Conservation (phyloP, 1,140 invertebrate genomes). For the Vanessa atalanta region DNA sequence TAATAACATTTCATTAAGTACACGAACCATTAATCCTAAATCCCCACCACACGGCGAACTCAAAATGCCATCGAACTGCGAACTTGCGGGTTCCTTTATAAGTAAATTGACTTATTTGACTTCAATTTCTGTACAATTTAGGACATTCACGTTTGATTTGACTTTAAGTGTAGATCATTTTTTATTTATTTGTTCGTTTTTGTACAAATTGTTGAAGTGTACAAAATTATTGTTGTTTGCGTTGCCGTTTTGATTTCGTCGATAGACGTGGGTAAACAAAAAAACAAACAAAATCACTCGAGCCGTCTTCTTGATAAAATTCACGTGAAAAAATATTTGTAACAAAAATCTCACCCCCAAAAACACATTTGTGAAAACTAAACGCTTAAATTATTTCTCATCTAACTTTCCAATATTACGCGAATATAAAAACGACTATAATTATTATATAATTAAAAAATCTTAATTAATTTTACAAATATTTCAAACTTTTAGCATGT, state of each 20-base stretch:
- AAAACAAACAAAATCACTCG: neutral
- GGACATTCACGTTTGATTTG: no score
- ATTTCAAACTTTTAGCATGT: constrained; percentile 32
- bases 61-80: neutral
- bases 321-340: neutral
- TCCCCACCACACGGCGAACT: neutral
- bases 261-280: neutral
- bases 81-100: no score
- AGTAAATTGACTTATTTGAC: no score
- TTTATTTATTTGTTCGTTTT: no score
- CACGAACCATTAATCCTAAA: neutral
- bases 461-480: constrained; percentile 19
- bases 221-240: no score
- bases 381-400: constrained; percentile 44
- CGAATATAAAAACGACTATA: constrained; percentile 23
- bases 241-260: neutral
- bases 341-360: neutral
- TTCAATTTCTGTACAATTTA: no score
- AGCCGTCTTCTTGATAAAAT: neutral
- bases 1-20: constrained; percentile 23
- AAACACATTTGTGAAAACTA: constrained; percentile 54
- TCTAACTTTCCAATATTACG: constrained; percentile 42
- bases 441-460: constrained; percentile 16
- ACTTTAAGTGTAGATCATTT: no score
- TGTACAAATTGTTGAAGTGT: no score